Conservation (phyloP, 2,888 invertebrate species). For the Drosophila fungiperda region DNA sequence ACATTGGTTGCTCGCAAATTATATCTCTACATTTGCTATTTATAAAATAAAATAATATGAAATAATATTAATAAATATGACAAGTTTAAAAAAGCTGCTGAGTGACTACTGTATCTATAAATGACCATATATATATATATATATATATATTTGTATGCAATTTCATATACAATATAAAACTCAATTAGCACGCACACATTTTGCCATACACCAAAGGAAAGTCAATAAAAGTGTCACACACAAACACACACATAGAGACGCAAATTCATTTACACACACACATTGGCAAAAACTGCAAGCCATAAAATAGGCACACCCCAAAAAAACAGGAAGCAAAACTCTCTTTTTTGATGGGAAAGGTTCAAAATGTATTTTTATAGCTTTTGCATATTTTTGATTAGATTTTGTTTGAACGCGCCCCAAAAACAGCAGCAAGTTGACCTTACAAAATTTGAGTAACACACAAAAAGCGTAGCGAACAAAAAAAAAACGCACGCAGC, state of each 20-base stretch:
- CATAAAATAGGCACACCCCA: conserved; percentile 64
- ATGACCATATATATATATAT: neutral
- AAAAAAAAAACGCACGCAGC: conserved; percentile 33
- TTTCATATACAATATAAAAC: conserved; percentile 23
- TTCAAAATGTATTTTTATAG: conserved; percentile 28
- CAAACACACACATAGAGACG: conserved; percentile 17
- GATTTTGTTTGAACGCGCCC: conserved; percentile 37
- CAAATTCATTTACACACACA: conserved; percentile 22
- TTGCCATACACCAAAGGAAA: conserved; percentile 26
- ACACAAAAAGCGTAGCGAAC: conserved; percentile 28
- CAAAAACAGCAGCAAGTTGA: conserved; percentile 55
- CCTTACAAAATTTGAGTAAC: conserved; percentile 53
- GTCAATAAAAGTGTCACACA: conserved; percentile 45
- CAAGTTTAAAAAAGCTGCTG: neutral
- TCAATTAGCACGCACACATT: conserved; percentile 50
- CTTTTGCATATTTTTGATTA: conserved; percentile 42
- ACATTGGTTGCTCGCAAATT: neutral
- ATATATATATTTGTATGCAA: neutral
- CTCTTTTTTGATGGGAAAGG: neutral
- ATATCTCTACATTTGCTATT: neutral
- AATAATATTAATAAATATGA: no score
- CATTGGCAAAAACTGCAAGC: conserved; percentile 42
- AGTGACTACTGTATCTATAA: neutral
- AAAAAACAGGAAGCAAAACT: conserved; percentile 20
- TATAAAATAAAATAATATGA: neutral